Evolutionary conservation across 2,113 vertebrate genomes (phyloP).

Genomic region (Ascaphus truei): DNA sequence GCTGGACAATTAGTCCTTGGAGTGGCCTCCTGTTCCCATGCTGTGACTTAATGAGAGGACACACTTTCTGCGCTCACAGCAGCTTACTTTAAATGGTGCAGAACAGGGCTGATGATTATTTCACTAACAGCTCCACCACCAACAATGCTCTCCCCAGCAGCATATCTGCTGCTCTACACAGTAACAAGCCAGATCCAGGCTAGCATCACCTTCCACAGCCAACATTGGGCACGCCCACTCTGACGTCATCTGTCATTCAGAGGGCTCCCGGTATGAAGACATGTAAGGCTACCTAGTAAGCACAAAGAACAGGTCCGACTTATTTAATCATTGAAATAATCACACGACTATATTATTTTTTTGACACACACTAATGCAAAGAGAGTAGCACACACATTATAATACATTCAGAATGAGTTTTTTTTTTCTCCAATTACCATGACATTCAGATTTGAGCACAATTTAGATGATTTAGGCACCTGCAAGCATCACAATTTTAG

Average conservation of each 20-base stretch:
- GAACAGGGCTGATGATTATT: not conserved
- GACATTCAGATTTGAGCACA: no score
- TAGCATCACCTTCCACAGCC: slow-evolving; percentile 4
- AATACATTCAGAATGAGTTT: no score
- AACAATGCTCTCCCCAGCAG: slow-evolving; percentile 12
- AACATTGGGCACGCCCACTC: slow-evolving; percentile 4
- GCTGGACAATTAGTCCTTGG: slow-evolving; percentile 35
- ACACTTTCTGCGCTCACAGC: slow-evolving; percentile 26
- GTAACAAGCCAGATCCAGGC: slow-evolving; percentile 10
- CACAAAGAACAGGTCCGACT: not conserved
- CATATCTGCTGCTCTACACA: slow-evolving; percentile 23
- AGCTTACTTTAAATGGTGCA: slow-evolving; percentile 21
- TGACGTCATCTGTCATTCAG: slow-evolving; percentile 24
- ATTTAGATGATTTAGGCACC: no score
- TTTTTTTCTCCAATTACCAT: no score
- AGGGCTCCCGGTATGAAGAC: not conserved
- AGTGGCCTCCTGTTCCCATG: slow-evolving; percentile 27
- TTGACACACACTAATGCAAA: slow-evolving; percentile 2
- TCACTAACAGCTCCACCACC: slow-evolving; percentile 6
- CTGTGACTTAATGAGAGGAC: slow-evolving; percentile 33
- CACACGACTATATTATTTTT: not conserved
- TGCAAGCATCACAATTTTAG: no score
- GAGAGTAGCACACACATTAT: not conserved
- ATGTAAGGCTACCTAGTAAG: not conserved
- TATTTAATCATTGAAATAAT: slow-evolving; percentile 5